phyloP scores from a whole-genome alignment of 2,888 invertebrate genomes.

The Mesorhabditis spiculigera region DNA sequence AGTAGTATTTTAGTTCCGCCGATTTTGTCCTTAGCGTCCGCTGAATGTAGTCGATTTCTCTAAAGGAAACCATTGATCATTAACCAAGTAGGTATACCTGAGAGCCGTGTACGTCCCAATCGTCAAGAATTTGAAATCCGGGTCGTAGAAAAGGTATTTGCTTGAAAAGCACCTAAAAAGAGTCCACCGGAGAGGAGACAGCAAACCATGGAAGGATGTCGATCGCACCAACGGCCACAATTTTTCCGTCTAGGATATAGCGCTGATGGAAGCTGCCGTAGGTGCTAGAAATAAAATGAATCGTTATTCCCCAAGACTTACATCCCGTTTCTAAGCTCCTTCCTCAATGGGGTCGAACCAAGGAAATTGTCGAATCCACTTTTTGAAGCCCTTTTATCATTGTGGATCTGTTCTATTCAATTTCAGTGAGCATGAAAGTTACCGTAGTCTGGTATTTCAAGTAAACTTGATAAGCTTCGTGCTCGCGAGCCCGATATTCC shows the following conservation, averaged over 20 bases:
- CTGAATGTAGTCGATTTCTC: constrained; percentile 80
- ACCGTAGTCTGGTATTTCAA: constrained; percentile 53
- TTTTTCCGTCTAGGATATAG: constrained; percentile 83
- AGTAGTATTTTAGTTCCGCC: constrained; percentile 78
- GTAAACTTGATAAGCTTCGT: constrained; percentile 53
- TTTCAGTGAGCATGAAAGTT: neutral
- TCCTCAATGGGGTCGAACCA: too few species aligned
- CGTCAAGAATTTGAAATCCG: constrained; percentile 79
- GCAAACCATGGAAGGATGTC: constrained; percentile 78
- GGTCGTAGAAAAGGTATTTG: constrained; percentile 97
- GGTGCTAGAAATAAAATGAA: constrained; percentile 19
- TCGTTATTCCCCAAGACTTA: neutral
- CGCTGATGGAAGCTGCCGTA: constrained; percentile 89
- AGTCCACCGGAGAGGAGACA: neutral
- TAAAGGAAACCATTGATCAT: constrained; percentile 61
- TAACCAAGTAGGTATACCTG: constrained; percentile 66
- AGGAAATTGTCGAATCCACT: neutral
- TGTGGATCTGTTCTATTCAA: neutral
- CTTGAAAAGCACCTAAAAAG: constrained; percentile 75
- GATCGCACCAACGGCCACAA: constrained; percentile 93
- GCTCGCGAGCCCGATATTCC: constrained; percentile 34
- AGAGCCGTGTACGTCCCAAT: constrained; percentile 89
- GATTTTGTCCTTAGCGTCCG: constrained; percentile 66
- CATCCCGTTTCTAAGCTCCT: too few species aligned
- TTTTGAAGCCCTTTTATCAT: neutral